Base-by-base conservation (phyloP, 2,888 invertebrate genomes). In the Acleris sparsana region DNA sequence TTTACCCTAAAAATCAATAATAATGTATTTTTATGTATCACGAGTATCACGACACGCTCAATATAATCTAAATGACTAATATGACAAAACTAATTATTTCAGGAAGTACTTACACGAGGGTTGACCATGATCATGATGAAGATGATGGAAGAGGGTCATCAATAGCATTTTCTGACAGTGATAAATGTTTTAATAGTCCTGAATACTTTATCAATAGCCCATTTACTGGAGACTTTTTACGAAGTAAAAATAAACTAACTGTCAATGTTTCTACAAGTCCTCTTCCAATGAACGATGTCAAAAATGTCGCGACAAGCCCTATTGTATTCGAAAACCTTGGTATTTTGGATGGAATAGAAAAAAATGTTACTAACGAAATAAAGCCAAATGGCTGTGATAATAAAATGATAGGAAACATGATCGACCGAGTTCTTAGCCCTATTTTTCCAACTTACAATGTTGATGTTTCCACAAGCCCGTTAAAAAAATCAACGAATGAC, bases 81-180 rank as follows among this genome's bases (percentile, higher is more conserved):
- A 55, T 57, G 5, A 29, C 22, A n/a, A 13, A 33, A 51, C 20
- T 25, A 16, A 5, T 56, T 49, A 11, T 65, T 65, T 52, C 51
- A 65, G 65, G 48, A 20, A 56, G 29, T 46, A 52, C 17, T 1
- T 46, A 51, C 11, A 56, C 11, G 9, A 46, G 49, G 18, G 64
- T 68, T 62, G 69, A 75, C 44, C 71, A 68, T 60, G 74, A 73
- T 55, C 65, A 67, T 17, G 76, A 76, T 63, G 33, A 33, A 60
- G 92, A 92, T 70, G 89, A 90, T 2, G 92, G 92, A 1, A 73
- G 87, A 53, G 92, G 90, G 11, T 92, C 92, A 20, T 93, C 92
- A 6, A 75, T 87, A 22, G 85, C 82, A 43, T 83, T 78, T 71
- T 89, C 88, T 13, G 87, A 89, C 71, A 83, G 75, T 46, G 88